Evolutionary conservation across 1,140 invertebrate species (phyloP).

Genomic region (Drosophila fuyamai): DNA sequence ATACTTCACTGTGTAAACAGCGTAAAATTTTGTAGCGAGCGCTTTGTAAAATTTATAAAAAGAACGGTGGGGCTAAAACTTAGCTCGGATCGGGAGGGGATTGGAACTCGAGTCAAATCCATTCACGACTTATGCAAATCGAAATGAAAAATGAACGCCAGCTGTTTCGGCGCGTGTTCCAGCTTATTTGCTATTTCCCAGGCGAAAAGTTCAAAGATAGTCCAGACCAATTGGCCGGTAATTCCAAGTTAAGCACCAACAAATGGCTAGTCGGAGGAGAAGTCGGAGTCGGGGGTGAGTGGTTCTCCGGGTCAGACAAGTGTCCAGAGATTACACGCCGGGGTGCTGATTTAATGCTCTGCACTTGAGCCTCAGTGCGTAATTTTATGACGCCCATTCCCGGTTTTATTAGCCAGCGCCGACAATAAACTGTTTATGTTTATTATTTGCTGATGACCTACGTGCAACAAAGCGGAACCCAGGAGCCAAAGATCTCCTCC

Average conservation of each 20-base stretch:
- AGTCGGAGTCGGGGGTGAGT: background rate
- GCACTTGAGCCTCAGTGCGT: slow-evolving; percentile 75
- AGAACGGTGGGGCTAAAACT: background rate
- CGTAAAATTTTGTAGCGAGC: slow-evolving; percentile 76
- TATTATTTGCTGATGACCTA: slow-evolving; percentile 84
- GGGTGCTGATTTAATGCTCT: slow-evolving; percentile 74
- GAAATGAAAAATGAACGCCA: slow-evolving; percentile 41
- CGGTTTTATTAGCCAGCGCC: slow-evolving; percentile 78
- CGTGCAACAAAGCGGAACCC: slow-evolving; percentile 64
- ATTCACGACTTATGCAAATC: slow-evolving; percentile 74
- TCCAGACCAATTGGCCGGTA: slow-evolving; percentile 58
- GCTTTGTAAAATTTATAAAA: slow-evolving; percentile 49
- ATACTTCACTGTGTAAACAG: slow-evolving; percentile 81
- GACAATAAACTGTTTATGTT: slow-evolving; percentile 84
- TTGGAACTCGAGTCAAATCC: slow-evolving; percentile 3
- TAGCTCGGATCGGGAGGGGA: background rate
- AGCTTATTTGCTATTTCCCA: slow-evolving; percentile 33
- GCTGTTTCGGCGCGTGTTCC: slow-evolving; percentile 16
- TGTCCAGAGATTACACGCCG: slow-evolving; percentile 6
- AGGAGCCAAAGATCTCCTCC: slow-evolving; percentile 5
- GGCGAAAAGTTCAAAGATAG: slow-evolving; percentile 12
- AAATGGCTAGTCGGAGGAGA: background rate
- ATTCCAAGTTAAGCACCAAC: slow-evolving; percentile 57
- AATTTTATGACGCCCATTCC: slow-evolving; percentile 77
- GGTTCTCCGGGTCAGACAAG: slow-evolving; percentile 19